Conservation (phyloP, 1,140 invertebrate genomes). For the Drosophila oshimai region DNA sequence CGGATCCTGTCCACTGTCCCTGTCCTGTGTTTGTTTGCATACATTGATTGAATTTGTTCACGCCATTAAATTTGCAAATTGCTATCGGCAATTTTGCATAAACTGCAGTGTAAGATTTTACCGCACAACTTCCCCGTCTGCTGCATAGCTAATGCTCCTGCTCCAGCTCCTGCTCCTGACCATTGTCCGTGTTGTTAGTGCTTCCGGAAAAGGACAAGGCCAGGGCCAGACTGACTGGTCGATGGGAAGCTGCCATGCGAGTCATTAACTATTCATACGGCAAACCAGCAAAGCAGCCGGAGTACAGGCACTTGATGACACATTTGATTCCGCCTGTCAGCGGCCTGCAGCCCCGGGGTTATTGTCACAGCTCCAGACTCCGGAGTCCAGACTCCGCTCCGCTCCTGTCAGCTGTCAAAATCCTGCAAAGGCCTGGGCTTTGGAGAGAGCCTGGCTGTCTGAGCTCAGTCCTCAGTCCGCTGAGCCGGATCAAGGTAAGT, state of each 20-base stretch:
- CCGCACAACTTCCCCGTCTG: constrained; percentile 26
- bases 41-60: constrained; percentile 83
- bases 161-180: background rate
- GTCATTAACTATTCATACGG: constrained; percentile 76
- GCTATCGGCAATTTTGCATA: constrained; percentile 81
- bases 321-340: constrained; percentile 46
- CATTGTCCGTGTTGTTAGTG: background rate
- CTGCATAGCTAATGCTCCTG: constrained; percentile 58
- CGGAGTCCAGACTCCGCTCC: background rate
- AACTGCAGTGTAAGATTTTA: constrained; percentile 69
- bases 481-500: constrained; percentile 42
- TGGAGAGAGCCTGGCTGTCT: background rate
- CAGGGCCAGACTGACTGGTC: background rate
- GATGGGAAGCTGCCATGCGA: constrained; percentile 18
- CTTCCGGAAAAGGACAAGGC: constrained; percentile 40
- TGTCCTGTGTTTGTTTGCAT: constrained; percentile 74
- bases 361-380: background rate
- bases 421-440: background rate
- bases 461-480: too few relatives aligned
- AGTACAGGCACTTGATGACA: constrained; percentile 38
- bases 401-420: background rate
- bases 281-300: constrained; percentile 5
- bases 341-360: constrained; percentile 8
- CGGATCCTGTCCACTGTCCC: constrained; percentile 5
- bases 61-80: constrained; percentile 83